Percentiles rank a stretch among this genome's conserved stretches.
phyloP scores from a whole-genome alignment of 2,797 vertebrate genomes.

The Halcyon badia region DNA sequence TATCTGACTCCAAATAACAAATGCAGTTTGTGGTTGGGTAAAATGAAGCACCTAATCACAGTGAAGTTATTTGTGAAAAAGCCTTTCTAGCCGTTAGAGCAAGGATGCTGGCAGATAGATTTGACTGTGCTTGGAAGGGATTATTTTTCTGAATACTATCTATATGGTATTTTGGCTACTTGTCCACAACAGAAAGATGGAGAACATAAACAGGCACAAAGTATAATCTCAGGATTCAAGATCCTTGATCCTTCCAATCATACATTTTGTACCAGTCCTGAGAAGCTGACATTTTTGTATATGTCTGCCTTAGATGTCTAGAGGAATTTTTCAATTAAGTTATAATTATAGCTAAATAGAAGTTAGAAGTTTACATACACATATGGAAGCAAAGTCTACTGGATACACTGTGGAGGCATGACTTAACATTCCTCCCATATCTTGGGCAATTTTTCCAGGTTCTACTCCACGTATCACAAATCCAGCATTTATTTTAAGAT shows the following conservation, averaged over 20 bases:
- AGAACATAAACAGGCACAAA: not conserved
- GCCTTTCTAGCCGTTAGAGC: not conserved
- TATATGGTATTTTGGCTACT: not conserved
- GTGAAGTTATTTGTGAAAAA: not conserved
- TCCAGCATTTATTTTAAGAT: conserved; percentile 5
- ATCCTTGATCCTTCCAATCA: not conserved
- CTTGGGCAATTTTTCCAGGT: not conserved
- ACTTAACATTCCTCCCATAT: not conserved
- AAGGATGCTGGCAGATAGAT: not conserved
- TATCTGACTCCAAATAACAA: not conserved
- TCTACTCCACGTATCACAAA: not conserved
- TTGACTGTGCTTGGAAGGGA: not conserved
- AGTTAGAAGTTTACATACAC: not conserved
- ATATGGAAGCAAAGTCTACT: not conserved
- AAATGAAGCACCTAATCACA: not conserved
- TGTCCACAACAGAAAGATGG: not conserved
- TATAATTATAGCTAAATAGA: not conserved
- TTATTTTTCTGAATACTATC: not conserved
- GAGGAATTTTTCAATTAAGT: not conserved
- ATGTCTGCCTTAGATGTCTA: not conserved
- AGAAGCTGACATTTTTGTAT: not conserved
- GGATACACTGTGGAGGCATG: not conserved
- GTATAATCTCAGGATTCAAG: not conserved
- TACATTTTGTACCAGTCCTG: not conserved
- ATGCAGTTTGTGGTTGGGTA: not conserved